These are phyloP conservation scores for Platichthys stellatus DNA, from an alignment of 2,113 vertebrate species.

Conservation along the genomic window DNA sequence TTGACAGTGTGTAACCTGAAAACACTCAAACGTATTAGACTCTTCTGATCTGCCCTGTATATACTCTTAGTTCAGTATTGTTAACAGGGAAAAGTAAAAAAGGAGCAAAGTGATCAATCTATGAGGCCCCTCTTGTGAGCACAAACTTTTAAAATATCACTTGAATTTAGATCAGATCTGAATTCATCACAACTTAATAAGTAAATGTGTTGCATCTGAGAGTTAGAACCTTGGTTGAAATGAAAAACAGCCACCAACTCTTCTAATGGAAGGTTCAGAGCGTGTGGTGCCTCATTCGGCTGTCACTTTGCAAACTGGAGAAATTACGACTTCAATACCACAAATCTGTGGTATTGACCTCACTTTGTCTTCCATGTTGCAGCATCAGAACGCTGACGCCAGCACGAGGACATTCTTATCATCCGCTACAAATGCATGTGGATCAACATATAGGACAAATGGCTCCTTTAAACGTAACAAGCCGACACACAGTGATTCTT, in stretches of 20 bases:
- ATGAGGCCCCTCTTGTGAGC: not conserved
- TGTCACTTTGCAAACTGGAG: constrained; percentile 37
- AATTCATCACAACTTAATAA: constrained; percentile 16
- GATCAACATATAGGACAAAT: constrained; percentile 24
- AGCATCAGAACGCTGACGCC: constrained; percentile 14
- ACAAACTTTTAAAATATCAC: constrained; percentile 1
- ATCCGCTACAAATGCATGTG: constrained; percentile 16
- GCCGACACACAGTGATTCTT: constrained; percentile 48
- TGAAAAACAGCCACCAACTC: constrained; percentile 1
- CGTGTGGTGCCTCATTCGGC: constrained; percentile 8
- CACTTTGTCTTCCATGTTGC: constrained; percentile 17
- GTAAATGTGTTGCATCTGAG: not conserved
- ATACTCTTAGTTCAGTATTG: not conserved
- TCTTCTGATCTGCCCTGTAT: not conserved
- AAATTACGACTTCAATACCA: not conserved
- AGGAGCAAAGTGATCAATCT: not conserved
- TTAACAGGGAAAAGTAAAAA: constrained; percentile 1
- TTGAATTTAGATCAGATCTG: constrained; percentile 14
- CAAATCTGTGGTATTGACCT: constrained; percentile 37
- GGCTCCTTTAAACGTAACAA: constrained; percentile 32
- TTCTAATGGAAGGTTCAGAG: not conserved
- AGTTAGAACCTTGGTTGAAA: constrained; percentile 3
- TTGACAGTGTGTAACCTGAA: too few relatives aligned
- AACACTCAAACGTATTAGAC: too few relatives aligned
- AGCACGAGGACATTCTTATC: not conserved